phyloP scores from a whole-genome alignment of 2,797 vertebrate genomes.

The Acipenser oxyrinchus region DNA sequence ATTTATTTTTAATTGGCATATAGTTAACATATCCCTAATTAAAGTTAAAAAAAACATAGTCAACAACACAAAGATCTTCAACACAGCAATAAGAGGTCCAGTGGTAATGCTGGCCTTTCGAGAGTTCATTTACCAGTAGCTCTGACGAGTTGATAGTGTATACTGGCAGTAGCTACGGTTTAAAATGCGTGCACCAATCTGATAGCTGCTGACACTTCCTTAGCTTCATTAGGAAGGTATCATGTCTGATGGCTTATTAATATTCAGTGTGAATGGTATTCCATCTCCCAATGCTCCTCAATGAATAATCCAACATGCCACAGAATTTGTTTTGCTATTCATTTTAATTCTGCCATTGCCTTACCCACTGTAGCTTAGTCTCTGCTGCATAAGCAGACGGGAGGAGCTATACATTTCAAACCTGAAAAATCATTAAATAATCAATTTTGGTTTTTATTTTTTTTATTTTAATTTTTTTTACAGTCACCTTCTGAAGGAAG shows the following conservation, averaged over 20 bases:
- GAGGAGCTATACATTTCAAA: too few relatives aligned
- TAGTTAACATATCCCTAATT: too few relatives aligned
- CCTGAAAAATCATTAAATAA: too few relatives aligned
- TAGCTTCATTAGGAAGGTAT: slow-evolving; percentile 25
- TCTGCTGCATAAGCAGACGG: too few relatives aligned
- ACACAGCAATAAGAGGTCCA: too few relatives aligned
- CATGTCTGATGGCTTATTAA: slow-evolving; percentile 23
- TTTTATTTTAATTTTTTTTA: slow-evolving; percentile 28
- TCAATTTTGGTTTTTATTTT: slow-evolving; percentile 24
- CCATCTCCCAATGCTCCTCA: slow-evolving; percentile 9
- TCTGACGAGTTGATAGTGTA: neutral
- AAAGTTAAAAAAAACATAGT: too few relatives aligned
- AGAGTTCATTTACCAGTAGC: too few relatives aligned
- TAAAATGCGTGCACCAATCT: slow-evolving; percentile 6
- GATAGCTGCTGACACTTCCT: slow-evolving; percentile 5
- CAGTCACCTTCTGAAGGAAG: slow-evolving; percentile 23
- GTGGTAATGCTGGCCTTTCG: too few relatives aligned
- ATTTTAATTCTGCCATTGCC: neutral
- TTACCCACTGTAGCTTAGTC: too few relatives aligned
- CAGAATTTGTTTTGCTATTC: slow-evolving; percentile 17
- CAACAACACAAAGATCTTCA: too few relatives aligned
- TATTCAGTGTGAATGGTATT: slow-evolving; percentile 27
- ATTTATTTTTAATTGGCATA: too few relatives aligned
- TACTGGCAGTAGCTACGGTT: neutral
- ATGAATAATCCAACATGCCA: slow-evolving; percentile 22